Conservation (phyloP, 1,140 invertebrate genomes). For the Phortica variegata region DNA sequence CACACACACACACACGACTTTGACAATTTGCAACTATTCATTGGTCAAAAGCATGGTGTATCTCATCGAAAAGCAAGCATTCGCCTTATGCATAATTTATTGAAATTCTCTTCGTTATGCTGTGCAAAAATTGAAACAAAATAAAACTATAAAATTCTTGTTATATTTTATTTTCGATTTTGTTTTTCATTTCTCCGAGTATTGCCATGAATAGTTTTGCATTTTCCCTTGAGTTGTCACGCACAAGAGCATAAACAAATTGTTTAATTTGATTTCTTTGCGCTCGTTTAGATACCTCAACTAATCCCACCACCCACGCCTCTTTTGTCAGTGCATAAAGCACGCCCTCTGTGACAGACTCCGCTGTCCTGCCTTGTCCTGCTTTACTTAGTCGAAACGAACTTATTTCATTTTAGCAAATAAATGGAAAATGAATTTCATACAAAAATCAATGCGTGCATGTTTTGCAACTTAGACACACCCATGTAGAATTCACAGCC, state of each 20-base stretch:
- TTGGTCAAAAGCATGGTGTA: conserved; percentile 41
- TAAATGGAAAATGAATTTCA: too few species aligned
- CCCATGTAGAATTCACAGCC: too few species aligned
- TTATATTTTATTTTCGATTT: conserved; percentile 49
- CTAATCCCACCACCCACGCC: too few species aligned
- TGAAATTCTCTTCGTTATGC: conserved; percentile 21
- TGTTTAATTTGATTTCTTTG: conserved; percentile 51
- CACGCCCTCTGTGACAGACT: too few species aligned
- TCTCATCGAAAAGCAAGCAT: not conserved
- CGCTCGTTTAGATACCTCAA: not conserved
- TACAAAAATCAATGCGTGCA: too few species aligned
- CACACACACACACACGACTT: conserved; percentile 10
- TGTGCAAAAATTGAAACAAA: not conserved
- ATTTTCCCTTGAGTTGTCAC: conserved; percentile 53
- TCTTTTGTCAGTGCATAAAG: too few species aligned
- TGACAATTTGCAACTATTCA: conserved; percentile 40
- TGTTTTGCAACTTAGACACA: too few species aligned
- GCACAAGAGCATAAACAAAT: conserved; percentile 51
- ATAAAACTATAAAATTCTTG: not conserved
- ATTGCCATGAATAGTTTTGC: conserved; percentile 45
- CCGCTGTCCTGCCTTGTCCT: too few species aligned
- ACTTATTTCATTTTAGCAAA: too few species aligned
- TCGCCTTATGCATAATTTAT: conserved; percentile 34
- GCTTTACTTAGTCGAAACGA: too few species aligned
- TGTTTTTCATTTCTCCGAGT: conserved; percentile 49